These are phyloP conservation scores for Erinaceus europaeus DNA, from an alignment of 2,113 vertebrate genomes.

Conservation along the genomic window DNA sequence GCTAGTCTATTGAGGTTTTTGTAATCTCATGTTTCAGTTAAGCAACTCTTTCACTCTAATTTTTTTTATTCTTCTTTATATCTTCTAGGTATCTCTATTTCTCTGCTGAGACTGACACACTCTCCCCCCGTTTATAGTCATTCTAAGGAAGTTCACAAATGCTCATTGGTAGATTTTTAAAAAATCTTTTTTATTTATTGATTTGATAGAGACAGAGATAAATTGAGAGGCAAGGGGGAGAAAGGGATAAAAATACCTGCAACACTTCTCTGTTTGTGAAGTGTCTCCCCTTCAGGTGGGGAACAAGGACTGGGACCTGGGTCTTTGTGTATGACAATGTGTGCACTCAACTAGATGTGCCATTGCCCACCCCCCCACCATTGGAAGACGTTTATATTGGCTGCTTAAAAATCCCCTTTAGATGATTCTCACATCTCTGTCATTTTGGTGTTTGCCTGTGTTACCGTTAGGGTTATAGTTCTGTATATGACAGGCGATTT, in stretches of 20 bases:
- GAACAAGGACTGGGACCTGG: no score
- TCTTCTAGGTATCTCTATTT: not conserved
- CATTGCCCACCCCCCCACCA: no score
- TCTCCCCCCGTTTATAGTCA: no score
- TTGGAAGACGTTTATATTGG: slow-evolving; percentile 7
- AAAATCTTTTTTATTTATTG: not conserved
- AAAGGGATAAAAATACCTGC: no score
- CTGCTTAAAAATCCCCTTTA: slow-evolving; percentile 3
- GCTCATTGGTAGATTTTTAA: no score
- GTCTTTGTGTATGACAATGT: no score
- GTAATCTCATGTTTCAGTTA: not conserved
- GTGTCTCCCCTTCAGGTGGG: no score
- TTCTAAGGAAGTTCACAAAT: no score
- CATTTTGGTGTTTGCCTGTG: not conserved
- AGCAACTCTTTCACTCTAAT: slow-evolving; percentile 27
- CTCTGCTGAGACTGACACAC: not conserved
- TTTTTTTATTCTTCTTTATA: not conserved
- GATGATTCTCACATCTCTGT: slow-evolving; percentile 13
- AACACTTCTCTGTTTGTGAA: no score
- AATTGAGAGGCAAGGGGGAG: no score
- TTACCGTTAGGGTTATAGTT: not conserved
- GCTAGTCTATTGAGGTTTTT: not conserved
- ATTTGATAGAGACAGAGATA: no score
- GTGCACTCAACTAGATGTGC: no score
- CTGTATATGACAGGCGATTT: slow-evolving; percentile 11